These are phyloP conservation scores for Rhodinocichla rosea DNA, from an alignment of 2,113 vertebrate species.

Conservation along the genomic window DNA sequence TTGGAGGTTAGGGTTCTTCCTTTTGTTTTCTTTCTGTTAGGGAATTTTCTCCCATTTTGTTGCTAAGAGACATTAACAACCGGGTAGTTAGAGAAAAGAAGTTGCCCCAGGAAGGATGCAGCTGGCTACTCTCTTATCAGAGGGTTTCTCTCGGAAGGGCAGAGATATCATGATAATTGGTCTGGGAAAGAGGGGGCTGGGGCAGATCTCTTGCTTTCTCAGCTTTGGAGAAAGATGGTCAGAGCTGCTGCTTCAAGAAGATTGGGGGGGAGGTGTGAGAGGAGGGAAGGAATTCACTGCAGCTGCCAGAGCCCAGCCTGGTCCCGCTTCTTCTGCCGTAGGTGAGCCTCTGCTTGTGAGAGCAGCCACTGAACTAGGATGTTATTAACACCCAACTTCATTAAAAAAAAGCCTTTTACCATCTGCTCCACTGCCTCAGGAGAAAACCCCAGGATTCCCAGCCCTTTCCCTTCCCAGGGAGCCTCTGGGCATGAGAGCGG, in stretches of 20 bases:
- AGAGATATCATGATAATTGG: rapidly evolving
- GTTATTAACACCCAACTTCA: not conserved
- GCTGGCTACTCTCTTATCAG: no score
- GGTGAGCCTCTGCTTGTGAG: no score
- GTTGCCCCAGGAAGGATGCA: not conserved
- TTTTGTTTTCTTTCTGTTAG: not conserved
- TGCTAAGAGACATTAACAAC: not conserved
- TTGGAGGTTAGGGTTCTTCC: not conserved
- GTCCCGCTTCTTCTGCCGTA: not conserved
- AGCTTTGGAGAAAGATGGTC: no score
- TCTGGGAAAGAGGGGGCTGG: no score
- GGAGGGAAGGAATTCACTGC: no score
- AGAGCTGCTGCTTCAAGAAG: not conserved
- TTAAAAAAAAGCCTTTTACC: no score
- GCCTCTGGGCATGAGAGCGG: rapidly evolving
- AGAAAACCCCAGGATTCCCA: not conserved
- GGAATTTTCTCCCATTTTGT: not conserved
- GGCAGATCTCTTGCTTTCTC: not conserved
- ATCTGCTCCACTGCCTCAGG: no score
- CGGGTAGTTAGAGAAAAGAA: rapidly evolving
- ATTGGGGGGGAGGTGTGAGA: not conserved
- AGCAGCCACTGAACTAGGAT: not conserved
- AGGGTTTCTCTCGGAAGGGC: rapidly evolving
- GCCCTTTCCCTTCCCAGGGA: not conserved
- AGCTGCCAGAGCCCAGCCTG: rapidly evolving